Base-by-base conservation (phyloP, 2,888 invertebrate genomes). In the Luperina nickerlii region DNA sequence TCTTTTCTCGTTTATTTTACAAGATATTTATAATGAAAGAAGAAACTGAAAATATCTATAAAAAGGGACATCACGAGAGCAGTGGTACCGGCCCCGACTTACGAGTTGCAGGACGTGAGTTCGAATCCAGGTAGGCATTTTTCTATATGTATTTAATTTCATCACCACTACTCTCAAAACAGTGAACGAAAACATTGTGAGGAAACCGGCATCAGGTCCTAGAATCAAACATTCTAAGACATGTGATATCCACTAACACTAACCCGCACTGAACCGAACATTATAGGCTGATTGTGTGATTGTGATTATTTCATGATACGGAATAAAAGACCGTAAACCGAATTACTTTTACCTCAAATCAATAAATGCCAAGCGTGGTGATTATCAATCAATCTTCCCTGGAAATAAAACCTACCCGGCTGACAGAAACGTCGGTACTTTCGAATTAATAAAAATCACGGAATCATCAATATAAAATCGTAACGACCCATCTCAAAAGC, bases 381-480 rank as follows among this genome's bases (percentile, higher is more conserved):
- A 63, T 57, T 45, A 57, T 54, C 27, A 38, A 66, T 66, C 57
- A 18, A 45, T 45, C 20, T 15, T n/a, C 4, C 51, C 32, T 24
- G 13, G 6, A 66, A 62, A 66, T 79, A 80, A 80, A 84, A 62
- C 38, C 11, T 0, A 48, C 27, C 24, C n/a, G 6, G 11, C 48
- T 27, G 7, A 62, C 48, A 84, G 27, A 78, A 75, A 63, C 27
- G 66, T 27, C 20, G n/a, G 69, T 65, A 69, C 72, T 86, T 32
- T 27, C 60, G 67, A 67, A 76, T 76, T 77, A 77, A 87, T 80
- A 87, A 85, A 80, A 81, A 76, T 81, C 71, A 78, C 74, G 67
- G 71, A 60, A 66, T 63, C 77, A 70, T 87, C 82, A 79, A 70
- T 79, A 84, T 84, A 85, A 87, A 88, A 81, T 42, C 60, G 57